Percentiles rank a stretch among this genome's conserved stretches.
Conservation (phyloP, 2,888 invertebrate species). For the Agonopterix alstromeriana region DNA sequence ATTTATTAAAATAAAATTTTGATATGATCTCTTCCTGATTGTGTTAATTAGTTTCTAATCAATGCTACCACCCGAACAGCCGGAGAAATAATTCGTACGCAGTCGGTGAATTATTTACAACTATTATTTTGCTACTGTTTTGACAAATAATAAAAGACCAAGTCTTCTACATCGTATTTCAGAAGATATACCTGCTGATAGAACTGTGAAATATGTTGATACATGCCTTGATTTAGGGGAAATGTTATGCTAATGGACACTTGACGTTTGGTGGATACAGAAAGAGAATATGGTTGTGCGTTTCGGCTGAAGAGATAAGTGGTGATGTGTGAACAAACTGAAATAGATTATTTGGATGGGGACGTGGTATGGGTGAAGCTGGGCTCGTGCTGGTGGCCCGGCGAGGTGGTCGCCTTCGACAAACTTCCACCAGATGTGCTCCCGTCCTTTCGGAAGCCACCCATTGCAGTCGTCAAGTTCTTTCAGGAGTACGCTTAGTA, state of each 20-base stretch:
- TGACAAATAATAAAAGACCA: conserved; percentile 48
- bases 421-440: conserved; percentile 82
- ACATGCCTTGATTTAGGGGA: conserved; percentile 23
- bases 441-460: conserved; percentile 80
- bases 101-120: conserved; percentile 73
- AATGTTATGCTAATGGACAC: conserved; percentile 50
- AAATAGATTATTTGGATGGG: conserved; percentile 81
- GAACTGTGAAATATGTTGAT: conserved; percentile 21
- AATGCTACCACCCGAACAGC: conserved; percentile 48
- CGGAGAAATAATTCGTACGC: conserved; percentile 64
- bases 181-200: conserved; percentile 21
- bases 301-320: conserved; percentile 50
- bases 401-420: conserved; percentile 81
- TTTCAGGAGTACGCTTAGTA: conserved; percentile 91
- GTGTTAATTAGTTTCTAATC: conserved; percentile 13
- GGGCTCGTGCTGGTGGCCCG: conserved; percentile 91
- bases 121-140: conserved; percentile 68
- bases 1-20: not conserved
- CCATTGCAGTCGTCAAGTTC: conserved; percentile 90
- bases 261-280: conserved; percentile 52
- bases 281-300: conserved; percentile 70
- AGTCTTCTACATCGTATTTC: conserved; percentile 25
- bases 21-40: not conserved
- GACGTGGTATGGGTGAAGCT: conserved; percentile 92
- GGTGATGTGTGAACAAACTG: conserved; percentile 83